Base-by-base conservation (phyloP, 2,113 vertebrate genomes). In the Mobula birostris region DNA sequence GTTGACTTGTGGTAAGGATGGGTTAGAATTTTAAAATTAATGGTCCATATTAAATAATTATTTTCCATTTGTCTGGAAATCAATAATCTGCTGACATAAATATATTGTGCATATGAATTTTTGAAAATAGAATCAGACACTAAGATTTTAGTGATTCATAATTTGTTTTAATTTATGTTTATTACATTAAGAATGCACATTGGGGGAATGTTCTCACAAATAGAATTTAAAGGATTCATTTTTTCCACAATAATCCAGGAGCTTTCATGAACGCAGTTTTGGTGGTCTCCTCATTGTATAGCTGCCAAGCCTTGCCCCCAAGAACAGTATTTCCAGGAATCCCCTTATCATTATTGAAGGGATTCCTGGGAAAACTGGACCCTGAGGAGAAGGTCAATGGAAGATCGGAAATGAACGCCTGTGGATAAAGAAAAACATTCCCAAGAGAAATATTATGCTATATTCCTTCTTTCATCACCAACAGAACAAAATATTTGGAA, bases 331-430 rank as follows among this genome's bases (percentile, higher is more conserved):
- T 99, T 99, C 99, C 99, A 99, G 98, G 98, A 99, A 99, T 99
- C 99, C 99, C 99, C 98, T 96, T 97, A 95, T 95, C 96, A 98
- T 96, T 94, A 96, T 96, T 97, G 96, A 98, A 99, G 99, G 99
- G 99, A 99, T 99, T 99, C 99, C 99, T 99, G 99, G 98, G 99
- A 99, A 99, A 99, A 99, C 99, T 99, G 99, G 99, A 99, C 99
- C 99, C 97, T 97, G 98, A 98, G 98, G 98, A 97, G 97, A 97
- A 96, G 97, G 98, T 97, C 95, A 94, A 36, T 74, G 70, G 91
- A 93, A 74, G 70, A 76, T 93, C 36, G 24, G 70, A 92, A 70
- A 5, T 24, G 63, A 70, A 56, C 40, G 36, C 24, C 19, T 93
- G 70, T 40, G 17, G 24, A 40, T 24, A 93, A 72, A 93, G 68